phyloP scores from a whole-genome alignment of 2,888 invertebrate genomes.

The Drosophila mettleri region DNA sequence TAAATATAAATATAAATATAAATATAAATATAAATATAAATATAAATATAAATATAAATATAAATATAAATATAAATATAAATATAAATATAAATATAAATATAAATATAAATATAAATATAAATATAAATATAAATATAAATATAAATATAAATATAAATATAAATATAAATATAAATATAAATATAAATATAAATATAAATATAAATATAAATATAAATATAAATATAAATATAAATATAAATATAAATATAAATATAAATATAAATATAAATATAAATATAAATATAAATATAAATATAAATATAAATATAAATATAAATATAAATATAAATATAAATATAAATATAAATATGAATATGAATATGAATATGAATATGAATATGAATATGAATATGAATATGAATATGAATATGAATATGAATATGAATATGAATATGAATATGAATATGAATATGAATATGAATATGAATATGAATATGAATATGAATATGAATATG shows the following conservation, averaged over 20 bases:
- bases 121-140: background rate
- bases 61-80: background rate
- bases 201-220: background rate
- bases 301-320: background rate
- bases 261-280: background rate
- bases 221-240: background rate
- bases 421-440: background rate
- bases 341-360: background rate
- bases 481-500: background rate
- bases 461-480: background rate
- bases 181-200: background rate
- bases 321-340: background rate
- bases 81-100: background rate
- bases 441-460: background rate
- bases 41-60: background rate
- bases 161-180: background rate
- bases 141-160: background rate
- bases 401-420: background rate
- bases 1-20: background rate
- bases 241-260: background rate
- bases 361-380: background rate
- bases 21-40: background rate
- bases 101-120: background rate
- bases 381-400: background rate
- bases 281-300: background rate